phyloP scores from a whole-genome alignment of 2,113 vertebrate species.

The Megaleporinus macrocephalus region DNA sequence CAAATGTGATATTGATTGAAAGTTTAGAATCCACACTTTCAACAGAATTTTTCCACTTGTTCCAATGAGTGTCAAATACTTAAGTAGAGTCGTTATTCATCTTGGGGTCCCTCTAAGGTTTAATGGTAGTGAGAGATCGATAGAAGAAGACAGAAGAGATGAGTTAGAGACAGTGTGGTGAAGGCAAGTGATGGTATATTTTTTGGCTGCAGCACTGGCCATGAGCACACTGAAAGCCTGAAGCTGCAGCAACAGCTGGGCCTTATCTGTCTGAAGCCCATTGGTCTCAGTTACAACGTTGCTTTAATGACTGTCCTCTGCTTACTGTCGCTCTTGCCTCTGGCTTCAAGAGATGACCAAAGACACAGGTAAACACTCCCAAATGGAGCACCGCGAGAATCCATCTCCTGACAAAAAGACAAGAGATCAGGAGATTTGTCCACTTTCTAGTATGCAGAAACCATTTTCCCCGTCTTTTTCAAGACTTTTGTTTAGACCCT shows the following conservation, averaged over 20 bases:
- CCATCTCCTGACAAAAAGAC: conserved; percentile 34
- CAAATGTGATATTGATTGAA: no score
- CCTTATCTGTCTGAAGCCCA: conserved; percentile 63
- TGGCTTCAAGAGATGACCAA: conserved; percentile 39
- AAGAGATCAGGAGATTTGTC: conserved; percentile 30
- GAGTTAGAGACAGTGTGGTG: conserved; percentile 18
- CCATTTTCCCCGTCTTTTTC: neutral
- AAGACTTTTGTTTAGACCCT: conserved; percentile 39
- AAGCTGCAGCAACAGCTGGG: conserved; percentile 67
- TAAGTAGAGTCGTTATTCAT: neutral
- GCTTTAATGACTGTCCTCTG: conserved; percentile 54
- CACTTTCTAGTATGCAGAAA: conserved; percentile 15
- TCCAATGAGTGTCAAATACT: neutral
- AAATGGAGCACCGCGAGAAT: conserved; percentile 50
- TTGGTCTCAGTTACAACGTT: conserved; percentile 54
- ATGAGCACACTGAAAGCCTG: conserved; percentile 37
- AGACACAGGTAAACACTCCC: conserved; percentile 68
- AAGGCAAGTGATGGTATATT: neutral
- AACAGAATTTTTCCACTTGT: no score
- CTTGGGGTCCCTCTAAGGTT: neutral
- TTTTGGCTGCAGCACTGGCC: neutral
- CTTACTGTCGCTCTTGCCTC: conserved; percentile 49
- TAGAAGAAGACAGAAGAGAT: neutral
- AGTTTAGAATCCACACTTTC: no score
- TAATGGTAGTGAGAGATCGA: neutral